phyloP scores from a whole-genome alignment of 92 coral and sea anemone species.

The Bergia puertoricense region DNA sequence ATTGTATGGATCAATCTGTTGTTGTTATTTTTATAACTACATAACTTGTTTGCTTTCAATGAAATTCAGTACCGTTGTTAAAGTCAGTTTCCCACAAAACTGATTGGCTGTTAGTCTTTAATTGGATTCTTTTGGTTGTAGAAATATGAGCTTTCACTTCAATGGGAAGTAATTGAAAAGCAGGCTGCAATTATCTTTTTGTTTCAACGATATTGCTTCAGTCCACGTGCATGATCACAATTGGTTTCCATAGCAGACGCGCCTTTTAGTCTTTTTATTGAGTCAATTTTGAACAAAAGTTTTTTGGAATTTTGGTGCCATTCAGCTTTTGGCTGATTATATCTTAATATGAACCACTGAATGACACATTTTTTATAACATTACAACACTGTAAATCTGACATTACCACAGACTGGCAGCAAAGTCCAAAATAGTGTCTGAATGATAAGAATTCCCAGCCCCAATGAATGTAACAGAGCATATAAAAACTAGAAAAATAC shows the following conservation, averaged over 20 bases:
- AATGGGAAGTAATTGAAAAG: slow-evolving; percentile 8
- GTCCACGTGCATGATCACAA: neutral
- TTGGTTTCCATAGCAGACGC: neutral
- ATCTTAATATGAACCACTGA: neutral
- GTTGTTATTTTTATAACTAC: neutral
- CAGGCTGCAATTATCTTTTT: slow-evolving; percentile 13
- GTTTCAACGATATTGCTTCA: slow-evolving; percentile 22
- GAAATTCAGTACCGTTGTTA: slow-evolving; percentile 16
- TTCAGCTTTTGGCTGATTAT: neutral
- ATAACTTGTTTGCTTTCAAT: slow-evolving; percentile 15
- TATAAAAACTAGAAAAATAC: no score
- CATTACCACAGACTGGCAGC: no score
- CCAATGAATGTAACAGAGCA: no score
- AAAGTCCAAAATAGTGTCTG: no score
- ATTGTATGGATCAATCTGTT: slow-evolving; percentile 14
- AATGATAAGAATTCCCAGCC: no score
- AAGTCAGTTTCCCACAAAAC: slow-evolving; percentile 23
- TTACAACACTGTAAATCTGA: no score
- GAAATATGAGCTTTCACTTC: slow-evolving; percentile 1
- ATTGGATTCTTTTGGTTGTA: slow-evolving; percentile 6
- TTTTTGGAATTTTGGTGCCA: neutral
- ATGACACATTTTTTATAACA: no score
- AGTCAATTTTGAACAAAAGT: neutral
- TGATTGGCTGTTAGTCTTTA: slow-evolving; percentile 29
- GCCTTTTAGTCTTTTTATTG: neutral